These are phyloP conservation scores for Hecatera dysodea DNA, from an alignment of 2,888 invertebrate genomes.

Conservation along the genomic window DNA sequence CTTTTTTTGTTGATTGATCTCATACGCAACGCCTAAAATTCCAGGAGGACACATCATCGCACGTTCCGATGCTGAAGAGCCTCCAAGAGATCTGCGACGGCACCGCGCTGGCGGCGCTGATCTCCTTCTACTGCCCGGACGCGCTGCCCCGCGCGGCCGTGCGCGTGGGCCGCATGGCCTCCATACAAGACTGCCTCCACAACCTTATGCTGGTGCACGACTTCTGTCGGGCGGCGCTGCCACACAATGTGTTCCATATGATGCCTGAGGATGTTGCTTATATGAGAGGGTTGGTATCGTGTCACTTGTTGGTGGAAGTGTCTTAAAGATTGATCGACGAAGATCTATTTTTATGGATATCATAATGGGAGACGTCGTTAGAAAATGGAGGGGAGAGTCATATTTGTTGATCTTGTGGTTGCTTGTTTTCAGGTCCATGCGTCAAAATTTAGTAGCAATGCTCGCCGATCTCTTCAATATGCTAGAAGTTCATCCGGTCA, in stretches of 20 bases:
- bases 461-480: constrained; percentile 98
- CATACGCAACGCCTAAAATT: too few species aligned
- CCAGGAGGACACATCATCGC: constrained; percentile 90
- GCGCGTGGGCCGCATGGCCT: constrained; percentile 92
- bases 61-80: constrained; percentile 94
- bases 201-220: constrained; percentile 97
- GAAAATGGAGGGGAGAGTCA: background rate
- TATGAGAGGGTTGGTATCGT: constrained; percentile 94
- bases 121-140: constrained; percentile 96
- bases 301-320: background rate
- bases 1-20: too few species aligned
- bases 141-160: constrained; percentile 89
- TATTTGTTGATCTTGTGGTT: constrained; percentile 10
- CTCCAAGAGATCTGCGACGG: constrained; percentile 98
- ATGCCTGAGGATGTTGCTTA: constrained; percentile 98
- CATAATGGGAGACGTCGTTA: background rate
- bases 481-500: constrained; percentile 97
- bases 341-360: background rate
- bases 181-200: constrained; percentile 97
- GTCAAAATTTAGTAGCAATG: constrained; percentile 97
- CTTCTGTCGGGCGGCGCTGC: constrained; percentile 96
- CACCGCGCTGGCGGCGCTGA: constrained; percentile 95
- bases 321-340: background rate
- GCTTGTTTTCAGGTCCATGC: constrained; percentile 94
- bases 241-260: constrained; percentile 97